Conservation (phyloP, 2,797 vertebrate genomes). For the Aselliscus stoliczkanus region DNA sequence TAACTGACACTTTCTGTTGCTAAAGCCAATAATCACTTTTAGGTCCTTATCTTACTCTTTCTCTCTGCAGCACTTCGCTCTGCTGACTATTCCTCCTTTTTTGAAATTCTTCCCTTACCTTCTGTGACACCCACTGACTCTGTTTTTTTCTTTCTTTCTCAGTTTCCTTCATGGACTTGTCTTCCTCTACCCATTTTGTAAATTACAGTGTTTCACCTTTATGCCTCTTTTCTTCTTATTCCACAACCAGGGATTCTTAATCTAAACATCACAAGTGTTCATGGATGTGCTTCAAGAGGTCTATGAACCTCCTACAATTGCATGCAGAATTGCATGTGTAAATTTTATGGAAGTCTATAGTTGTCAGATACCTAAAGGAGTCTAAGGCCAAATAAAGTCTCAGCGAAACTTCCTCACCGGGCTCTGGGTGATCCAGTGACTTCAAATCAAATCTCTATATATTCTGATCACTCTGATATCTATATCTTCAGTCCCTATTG, state of each 20-base stretch:
- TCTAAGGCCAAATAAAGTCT: not conserved
- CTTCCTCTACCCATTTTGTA: not conserved
- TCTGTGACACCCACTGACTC: not conserved
- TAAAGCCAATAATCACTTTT: constrained; percentile 15
- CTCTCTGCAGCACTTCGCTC: not conserved
- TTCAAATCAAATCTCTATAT: constrained; percentile 26
- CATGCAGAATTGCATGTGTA: not conserved
- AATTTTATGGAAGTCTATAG: constrained; percentile 10
- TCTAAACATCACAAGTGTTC: not conserved
- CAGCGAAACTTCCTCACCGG: not conserved
- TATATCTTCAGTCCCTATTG: not conserved
- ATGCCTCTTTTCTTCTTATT: constrained; percentile 8
- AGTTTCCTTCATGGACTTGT: not conserved
- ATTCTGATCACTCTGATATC: not conserved
- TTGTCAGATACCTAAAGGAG: not conserved
- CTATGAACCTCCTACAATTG: constrained; percentile 10
- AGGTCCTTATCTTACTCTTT: not conserved
- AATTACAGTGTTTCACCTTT: not conserved
- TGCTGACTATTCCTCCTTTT: not conserved
- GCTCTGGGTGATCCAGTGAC: not conserved
- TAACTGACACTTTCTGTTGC: not conserved
- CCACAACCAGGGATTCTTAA: constrained; percentile 4
- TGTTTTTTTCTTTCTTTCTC: not conserved
- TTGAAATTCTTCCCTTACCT: not conserved
- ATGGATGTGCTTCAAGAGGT: not conserved